Evolutionary conservation across 1,140 invertebrate species (phyloP).

Genomic region (Leptinotarsa texana): DNA sequence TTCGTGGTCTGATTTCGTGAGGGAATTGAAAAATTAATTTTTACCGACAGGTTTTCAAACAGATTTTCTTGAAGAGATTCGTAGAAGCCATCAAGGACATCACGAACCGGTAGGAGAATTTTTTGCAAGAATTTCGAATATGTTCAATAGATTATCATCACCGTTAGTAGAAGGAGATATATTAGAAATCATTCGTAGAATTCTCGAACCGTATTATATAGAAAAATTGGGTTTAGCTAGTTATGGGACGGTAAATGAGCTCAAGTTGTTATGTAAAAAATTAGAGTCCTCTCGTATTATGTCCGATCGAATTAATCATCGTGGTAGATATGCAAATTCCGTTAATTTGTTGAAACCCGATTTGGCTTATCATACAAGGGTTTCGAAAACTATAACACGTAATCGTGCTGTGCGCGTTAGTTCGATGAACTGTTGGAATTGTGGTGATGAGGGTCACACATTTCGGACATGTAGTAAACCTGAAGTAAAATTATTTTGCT

Average conservation of each 20-base stretch:
- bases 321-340: not conserved
- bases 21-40: slow-evolving; percentile 42
- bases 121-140: slow-evolving; percentile 42
- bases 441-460: slow-evolving; percentile 3
- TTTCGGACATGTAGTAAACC: not conserved
- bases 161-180: slow-evolving; percentile 33
- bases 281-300: slow-evolving; percentile 14
- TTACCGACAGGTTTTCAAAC: slow-evolving; percentile 40
- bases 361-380: slow-evolving; percentile 15
- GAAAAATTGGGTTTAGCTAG: slow-evolving; percentile 4
- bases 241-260: slow-evolving; percentile 17
- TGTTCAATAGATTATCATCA: slow-evolving; percentile 44
- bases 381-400: not conserved
- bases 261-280: not conserved
- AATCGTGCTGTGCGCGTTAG: not conserved
- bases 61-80: slow-evolving; percentile 42
- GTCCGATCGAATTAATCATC: not conserved
- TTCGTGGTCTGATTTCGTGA: slow-evolving; percentile 39
- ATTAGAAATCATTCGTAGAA: slow-evolving; percentile 45
- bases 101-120: slow-evolving; percentile 44
- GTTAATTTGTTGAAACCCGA: slow-evolving; percentile 17
- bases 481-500: not conserved
- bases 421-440: slow-evolving; percentile 13
- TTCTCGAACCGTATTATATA: slow-evolving; percentile 39
- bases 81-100: slow-evolving; percentile 43